Evolutionary conservation across 1,140 invertebrate genomes (phyloP).

Genomic region (Lepidurus couesii): DNA sequence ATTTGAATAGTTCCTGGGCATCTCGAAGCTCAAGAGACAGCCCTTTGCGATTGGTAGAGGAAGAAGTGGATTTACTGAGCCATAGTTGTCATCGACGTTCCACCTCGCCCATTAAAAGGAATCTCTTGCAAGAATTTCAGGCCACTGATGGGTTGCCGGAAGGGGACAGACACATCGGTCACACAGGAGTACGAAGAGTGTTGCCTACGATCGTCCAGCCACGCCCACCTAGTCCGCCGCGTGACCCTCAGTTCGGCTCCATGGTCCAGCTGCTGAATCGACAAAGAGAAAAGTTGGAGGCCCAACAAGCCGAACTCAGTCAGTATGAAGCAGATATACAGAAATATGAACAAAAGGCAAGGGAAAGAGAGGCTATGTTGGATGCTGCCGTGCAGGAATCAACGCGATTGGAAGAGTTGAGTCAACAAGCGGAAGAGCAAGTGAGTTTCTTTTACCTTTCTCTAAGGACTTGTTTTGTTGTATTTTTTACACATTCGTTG

Average conservation of each 20-base stretch:
- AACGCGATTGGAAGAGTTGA: slow-evolving; percentile 22
- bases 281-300: slow-evolving; percentile 78
- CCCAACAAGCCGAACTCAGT: slow-evolving; percentile 80
- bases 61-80: slow-evolving; percentile 9
- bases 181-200: slow-evolving; percentile 27
- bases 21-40: not conserved
- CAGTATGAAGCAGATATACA: slow-evolving; percentile 48
- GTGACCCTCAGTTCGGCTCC: slow-evolving; percentile 57
- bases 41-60: not conserved
- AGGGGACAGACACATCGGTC: not conserved
- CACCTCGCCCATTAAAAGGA: slow-evolving; percentile 2
- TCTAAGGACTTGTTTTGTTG: no score
- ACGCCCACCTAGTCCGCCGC: slow-evolving; percentile 38
- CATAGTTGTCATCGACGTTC: not conserved
- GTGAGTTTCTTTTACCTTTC: not conserved
- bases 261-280: slow-evolving; percentile 78
- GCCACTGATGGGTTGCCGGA: not conserved
- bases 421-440: slow-evolving; percentile 27
- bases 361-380: slow-evolving; percentile 19
- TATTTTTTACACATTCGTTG: no score
- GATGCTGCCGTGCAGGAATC: not conserved
- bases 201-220: slow-evolving; percentile 20
- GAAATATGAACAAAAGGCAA: slow-evolving; percentile 23
- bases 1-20: slow-evolving; percentile 1
- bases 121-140: slow-evolving; percentile 14